These are phyloP conservation scores for Sitophilus oryzae DNA, from an alignment of 1,140 invertebrate species.

Conservation along the genomic window DNA sequence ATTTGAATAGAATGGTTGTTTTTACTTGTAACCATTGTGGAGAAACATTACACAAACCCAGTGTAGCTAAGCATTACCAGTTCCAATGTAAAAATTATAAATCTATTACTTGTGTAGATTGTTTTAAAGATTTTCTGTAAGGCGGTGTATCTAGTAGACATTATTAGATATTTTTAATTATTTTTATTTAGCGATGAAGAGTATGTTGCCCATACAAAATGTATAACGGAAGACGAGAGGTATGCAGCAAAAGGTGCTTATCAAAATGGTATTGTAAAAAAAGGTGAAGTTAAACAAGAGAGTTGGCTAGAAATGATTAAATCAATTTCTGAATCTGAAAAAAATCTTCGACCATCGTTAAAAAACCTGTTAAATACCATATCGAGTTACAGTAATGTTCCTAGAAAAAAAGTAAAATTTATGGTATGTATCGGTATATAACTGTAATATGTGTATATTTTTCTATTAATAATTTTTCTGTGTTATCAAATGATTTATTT, in stretches of 20 bases:
- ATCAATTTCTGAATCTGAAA: conserved; percentile 60
- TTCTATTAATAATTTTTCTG: neutral
- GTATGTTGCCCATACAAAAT: conserved; percentile 81
- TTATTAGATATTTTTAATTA: conserved; percentile 17
- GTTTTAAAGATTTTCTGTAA: conserved; percentile 81
- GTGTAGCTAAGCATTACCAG: conserved; percentile 86
- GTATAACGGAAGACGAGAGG: conserved; percentile 83
- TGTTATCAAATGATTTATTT: conserved; percentile 26
- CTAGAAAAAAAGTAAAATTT: conserved; percentile 87
- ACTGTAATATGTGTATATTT: neutral
- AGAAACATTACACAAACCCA: conserved; percentile 82
- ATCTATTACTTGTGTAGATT: conserved; percentile 81
- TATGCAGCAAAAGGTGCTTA: conserved; percentile 81
- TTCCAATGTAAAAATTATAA: conserved; percentile 46
- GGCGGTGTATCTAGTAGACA: conserved; percentile 10
- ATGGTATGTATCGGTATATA: conserved; percentile 43
- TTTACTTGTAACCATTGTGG: conserved; percentile 90
- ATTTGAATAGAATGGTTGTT: conserved; percentile 92
- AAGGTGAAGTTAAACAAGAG: conserved; percentile 86
- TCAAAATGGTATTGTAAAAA: conserved; percentile 65
- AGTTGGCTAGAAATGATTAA: conserved; percentile 81
- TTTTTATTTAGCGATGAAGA: conserved; percentile 62
- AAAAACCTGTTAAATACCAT: conserved; percentile 64
- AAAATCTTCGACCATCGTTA: conserved; percentile 51
- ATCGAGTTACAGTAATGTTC: conserved; percentile 76